phyloP scores from a whole-genome alignment of 2,888 invertebrate genomes.

The Xestia ashworthii region DNA sequence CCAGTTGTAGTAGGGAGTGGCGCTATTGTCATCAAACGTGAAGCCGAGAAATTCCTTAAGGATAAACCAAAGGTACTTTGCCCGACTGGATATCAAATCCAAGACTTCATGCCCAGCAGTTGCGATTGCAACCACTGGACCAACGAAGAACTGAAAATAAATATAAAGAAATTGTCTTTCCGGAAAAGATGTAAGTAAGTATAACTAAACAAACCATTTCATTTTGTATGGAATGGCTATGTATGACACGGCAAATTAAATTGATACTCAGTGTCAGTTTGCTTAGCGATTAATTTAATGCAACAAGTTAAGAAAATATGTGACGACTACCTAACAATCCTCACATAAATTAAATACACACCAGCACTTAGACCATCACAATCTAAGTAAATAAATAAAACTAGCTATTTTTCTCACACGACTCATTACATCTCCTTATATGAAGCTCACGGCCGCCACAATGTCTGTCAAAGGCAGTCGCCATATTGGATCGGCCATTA shows the following conservation, averaged over 20 bases:
- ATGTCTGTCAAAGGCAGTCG: constrained; percentile 75
- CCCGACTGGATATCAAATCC: neutral
- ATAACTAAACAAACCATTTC: neutral
- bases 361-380: constrained; percentile 20
- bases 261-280: neutral
- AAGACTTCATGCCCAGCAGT: neutral
- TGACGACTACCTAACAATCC: neutral
- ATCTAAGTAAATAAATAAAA: constrained; percentile 46
- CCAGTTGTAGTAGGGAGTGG: neutral
- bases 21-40: neutral
- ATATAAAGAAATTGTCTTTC: neutral
- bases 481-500: constrained; percentile 72
- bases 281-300: neutral
- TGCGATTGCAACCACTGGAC: neutral
- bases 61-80: neutral
- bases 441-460: constrained; percentile 69
- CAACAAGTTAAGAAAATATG: neutral
- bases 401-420: constrained; percentile 68
- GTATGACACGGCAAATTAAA: neutral
- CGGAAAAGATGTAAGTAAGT: neutral
- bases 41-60: neutral
- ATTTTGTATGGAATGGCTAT: neutral
- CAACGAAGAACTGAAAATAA: neutral
- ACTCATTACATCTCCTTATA: constrained; percentile 70
- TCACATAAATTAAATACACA: constrained; percentile 10